phyloP scores from a whole-genome alignment of 2,797 vertebrate genomes.

The Enoplosus armatus region DNA sequence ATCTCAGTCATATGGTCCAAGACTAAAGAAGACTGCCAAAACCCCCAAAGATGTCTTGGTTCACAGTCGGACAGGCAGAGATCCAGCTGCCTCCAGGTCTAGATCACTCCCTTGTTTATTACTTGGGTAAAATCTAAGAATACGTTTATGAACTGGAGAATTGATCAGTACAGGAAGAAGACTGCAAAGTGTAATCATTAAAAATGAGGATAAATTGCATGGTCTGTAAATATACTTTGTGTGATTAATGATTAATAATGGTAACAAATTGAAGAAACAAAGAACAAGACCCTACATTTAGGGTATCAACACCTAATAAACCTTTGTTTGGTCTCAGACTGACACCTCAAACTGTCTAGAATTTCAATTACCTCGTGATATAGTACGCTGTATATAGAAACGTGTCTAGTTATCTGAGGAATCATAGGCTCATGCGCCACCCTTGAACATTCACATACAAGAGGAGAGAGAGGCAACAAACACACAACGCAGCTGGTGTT shows the following conservation, averaged over 20 bases:
- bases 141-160: background rate
- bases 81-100: constrained; percentile 46
- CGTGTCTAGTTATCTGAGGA: constrained; percentile 30
- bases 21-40: constrained; percentile 51
- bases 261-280: background rate
- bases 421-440: constrained; percentile 11
- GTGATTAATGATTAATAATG: background rate
- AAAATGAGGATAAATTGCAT: background rate
- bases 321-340: background rate
- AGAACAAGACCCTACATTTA: background rate
- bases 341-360: constrained; percentile 19
- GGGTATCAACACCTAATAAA: background rate
- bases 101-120: constrained; percentile 31
- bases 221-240: background rate
- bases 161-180: background rate
- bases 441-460: constrained; percentile 19
- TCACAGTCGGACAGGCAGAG: constrained; percentile 6
- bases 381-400: constrained; percentile 53
- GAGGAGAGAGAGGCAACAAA: constrained; percentile 47
- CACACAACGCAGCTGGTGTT: constrained; percentile 45
- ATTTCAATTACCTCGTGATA: constrained; percentile 57
- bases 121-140: background rate
- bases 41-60: constrained; percentile 6
- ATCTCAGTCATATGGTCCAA: constrained; percentile 66
- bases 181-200: background rate